phyloP scores from a whole-genome alignment of 2,888 invertebrate species.

The Acrobasis suavella region DNA sequence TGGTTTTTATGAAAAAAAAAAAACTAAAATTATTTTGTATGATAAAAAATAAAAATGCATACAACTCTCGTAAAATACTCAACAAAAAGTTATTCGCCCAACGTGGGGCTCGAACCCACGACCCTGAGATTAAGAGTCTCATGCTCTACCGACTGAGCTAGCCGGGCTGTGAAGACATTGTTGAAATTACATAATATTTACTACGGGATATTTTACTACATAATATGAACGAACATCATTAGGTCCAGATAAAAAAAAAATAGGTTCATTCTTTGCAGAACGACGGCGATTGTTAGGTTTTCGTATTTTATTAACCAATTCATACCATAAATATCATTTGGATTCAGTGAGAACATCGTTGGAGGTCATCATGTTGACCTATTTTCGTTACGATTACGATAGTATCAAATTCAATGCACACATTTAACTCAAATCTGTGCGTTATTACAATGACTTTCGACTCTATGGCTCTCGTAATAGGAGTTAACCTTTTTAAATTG shows the following conservation, averaged over 20 bases:
- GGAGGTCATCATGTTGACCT: conserved; percentile 48
- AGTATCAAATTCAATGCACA: conserved; percentile 36
- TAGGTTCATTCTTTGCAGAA: no score
- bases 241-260: background rate
- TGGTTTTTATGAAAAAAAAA: no score
- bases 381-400: conserved; percentile 56
- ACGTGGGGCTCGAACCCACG: conserved; percentile 85
- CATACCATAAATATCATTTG: background rate
- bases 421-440: background rate
- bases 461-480: conserved; percentile 4
- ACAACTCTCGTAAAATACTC: background rate
- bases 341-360: conserved; percentile 35
- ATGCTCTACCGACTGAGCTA: conserved; percentile 84
- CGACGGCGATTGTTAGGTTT: no score
- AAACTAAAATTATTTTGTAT: no score
- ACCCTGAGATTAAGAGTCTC: conserved; percentile 86
- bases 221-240: background rate
- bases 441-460: background rate
- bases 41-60: background rate
- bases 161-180: conserved; percentile 60
- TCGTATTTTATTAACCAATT: background rate
- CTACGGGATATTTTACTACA: background rate
- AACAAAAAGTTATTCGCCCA: conserved; percentile 64
- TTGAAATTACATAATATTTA: conserved; percentile 16
- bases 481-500: background rate